Conservation (phyloP, 1,140 invertebrate species). For the Patella vulgata region DNA sequence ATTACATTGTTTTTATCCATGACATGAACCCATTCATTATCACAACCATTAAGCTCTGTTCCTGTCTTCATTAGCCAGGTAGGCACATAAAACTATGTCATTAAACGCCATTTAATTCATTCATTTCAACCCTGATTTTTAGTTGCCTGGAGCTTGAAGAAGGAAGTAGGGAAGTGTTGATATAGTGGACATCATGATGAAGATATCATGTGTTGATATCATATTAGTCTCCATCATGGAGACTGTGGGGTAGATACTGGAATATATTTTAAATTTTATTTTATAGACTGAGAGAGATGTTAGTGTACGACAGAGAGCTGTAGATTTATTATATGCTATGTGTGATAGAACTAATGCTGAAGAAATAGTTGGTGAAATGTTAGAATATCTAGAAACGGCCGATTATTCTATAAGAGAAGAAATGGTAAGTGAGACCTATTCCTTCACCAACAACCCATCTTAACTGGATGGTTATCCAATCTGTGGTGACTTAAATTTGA, state of each 20-base stretch:
- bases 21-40: too few species aligned
- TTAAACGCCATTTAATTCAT: neutral
- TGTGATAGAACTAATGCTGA: constrained; percentile 99
- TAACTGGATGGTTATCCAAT: too few species aligned
- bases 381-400: constrained; percentile 98
- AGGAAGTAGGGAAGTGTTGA: too few species aligned
- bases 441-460: too few species aligned
- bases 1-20: too few species aligned
- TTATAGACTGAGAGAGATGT: constrained; percentile 96
- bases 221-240: too few species aligned
- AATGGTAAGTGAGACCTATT: constrained; percentile 78
- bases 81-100: neutral
- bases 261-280: constrained; percentile 4
- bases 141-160: neutral
- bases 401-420: constrained; percentile 99
- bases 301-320: constrained; percentile 96
- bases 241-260: too few species aligned
- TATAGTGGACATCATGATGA: too few species aligned
- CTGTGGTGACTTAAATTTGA: too few species aligned
- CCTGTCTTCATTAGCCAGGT: too few species aligned
- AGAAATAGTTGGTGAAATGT: constrained; percentile 99
- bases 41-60: too few species aligned
- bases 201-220: too few species aligned
- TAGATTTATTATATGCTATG: constrained; percentile 99
- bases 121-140: neutral